Evolutionary conservation across 1,140 invertebrate genomes (phyloP).

Genomic region (Globodera ellingtonae): DNA sequence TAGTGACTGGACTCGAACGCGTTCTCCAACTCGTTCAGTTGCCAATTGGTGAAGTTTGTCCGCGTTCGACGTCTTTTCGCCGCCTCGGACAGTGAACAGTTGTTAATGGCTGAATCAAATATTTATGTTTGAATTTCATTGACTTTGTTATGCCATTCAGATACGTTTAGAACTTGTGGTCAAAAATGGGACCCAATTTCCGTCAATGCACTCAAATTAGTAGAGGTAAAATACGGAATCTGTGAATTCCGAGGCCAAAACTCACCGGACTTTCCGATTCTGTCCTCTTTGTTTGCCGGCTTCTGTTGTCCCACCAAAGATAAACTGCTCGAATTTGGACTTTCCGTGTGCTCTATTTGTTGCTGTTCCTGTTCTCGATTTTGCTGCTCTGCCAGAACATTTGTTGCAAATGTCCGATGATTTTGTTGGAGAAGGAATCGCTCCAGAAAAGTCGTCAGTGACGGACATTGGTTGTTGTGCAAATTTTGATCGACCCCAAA

Average conservation of each 20-base stretch:
- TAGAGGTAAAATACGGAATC: background rate
- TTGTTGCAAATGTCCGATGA: background rate
- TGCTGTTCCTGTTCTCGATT: no score
- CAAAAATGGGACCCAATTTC: background rate
- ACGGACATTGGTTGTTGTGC: no score
- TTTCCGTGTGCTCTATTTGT: background rate
- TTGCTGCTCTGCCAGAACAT: background rate
- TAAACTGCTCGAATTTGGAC: no score
- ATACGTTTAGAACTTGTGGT: background rate
- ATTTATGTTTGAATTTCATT: slow-evolving; percentile 2
- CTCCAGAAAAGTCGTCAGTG: background rate
- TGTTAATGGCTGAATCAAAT: background rate
- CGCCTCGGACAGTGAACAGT: slow-evolving; percentile 3
- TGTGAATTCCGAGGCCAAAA: background rate
- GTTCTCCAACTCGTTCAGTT: slow-evolving; percentile 93
- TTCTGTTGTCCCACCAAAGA: no score
- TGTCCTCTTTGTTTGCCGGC: no score
- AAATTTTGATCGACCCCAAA: no score
- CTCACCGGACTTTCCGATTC: background rate
- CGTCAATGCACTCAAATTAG: background rate
- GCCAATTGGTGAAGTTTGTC: slow-evolving; percentile 98
- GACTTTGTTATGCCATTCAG: background rate
- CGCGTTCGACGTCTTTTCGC: slow-evolving; percentile 74
- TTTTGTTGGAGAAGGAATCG: background rate
- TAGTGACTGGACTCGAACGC: slow-evolving; percentile 95